Conservation (phyloP, 2,113 vertebrate genomes). For the Odontesthes bonariensis region DNA sequence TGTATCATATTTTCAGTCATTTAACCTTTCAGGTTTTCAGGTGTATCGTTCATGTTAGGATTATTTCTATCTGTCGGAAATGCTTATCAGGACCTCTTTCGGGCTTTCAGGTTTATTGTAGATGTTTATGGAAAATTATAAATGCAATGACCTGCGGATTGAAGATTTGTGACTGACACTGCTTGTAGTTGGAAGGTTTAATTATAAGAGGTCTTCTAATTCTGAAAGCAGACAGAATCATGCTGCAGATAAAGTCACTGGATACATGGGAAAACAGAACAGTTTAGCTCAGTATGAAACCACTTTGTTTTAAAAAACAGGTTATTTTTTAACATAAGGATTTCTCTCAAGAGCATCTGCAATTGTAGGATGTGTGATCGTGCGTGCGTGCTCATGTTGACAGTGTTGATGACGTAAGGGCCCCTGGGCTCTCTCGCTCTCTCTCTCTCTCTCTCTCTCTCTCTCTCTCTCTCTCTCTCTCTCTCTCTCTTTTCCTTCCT, state of each 20-base stretch:
- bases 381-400: slow-evolving; percentile 43
- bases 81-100: no score
- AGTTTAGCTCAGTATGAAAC: not conserved
- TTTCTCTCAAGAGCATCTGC: not conserved
- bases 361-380: not conserved
- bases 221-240: no score
- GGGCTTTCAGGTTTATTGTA: no score
- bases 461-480: slow-evolving; percentile 14
- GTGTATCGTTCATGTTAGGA: not conserved
- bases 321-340: not conserved
- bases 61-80: not conserved
- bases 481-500: slow-evolving; percentile 18
- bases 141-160: no score
- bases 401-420: slow-evolving; percentile 67
- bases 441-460: slow-evolving; percentile 32
- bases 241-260: no score
- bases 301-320: not conserved
- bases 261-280: no score
- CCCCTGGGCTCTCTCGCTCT: slow-evolving; percentile 30
- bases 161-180: no score
- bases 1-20: not conserved
- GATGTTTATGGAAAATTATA: not conserved
- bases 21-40: not conserved
- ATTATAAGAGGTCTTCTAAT: no score
- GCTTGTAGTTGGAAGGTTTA: no score